Conservation (phyloP, 2,797 vertebrate genomes). For the Myripristis jacobus region DNA sequence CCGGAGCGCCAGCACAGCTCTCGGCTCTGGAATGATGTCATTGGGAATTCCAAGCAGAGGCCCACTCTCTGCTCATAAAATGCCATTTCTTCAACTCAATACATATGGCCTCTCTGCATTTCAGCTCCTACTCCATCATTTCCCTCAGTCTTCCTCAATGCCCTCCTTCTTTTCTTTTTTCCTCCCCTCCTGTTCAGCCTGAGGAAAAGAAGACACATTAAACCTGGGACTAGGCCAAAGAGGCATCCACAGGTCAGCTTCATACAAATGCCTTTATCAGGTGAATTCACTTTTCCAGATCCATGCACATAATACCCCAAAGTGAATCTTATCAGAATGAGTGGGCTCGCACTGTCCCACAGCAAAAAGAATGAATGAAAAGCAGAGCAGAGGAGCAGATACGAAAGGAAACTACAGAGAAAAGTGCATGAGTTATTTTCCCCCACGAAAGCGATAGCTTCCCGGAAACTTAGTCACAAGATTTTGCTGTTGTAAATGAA, state of each 20-base stretch:
- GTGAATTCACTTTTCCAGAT: conserved; percentile 32
- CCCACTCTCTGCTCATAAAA: conserved; percentile 80
- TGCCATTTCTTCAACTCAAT: conserved; percentile 74
- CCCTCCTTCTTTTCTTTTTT: conserved; percentile 33
- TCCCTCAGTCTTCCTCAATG: conserved; percentile 16
- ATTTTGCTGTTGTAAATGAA: conserved; percentile 28
- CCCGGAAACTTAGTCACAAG: conserved; percentile 71
- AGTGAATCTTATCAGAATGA: conserved; percentile 32
- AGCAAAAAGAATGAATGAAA: conserved; percentile 40
- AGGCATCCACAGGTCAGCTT: conserved; percentile 54
- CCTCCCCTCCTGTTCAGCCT: conserved; percentile 34
- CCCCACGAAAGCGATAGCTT: conserved; percentile 34
- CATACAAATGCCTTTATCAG: conserved; percentile 51
- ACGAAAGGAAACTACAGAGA: conserved; percentile 43
- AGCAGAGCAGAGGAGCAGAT: conserved; percentile 40
- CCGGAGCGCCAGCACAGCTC: conserved; percentile 38
- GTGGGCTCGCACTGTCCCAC: conserved; percentile 11
- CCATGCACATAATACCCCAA: conserved; percentile 27
- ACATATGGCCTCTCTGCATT: conserved; percentile 74
- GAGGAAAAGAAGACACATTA: conserved; percentile 34
- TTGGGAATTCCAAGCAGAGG: conserved; percentile 82
- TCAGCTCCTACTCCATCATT: conserved; percentile 55
- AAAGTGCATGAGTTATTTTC: conserved; percentile 10
- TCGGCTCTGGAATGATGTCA: conserved; percentile 79
- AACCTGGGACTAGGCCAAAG: conserved; percentile 44